Conservation (phyloP, 1,140 invertebrate species). For the Drosophila murphyi region DNA sequence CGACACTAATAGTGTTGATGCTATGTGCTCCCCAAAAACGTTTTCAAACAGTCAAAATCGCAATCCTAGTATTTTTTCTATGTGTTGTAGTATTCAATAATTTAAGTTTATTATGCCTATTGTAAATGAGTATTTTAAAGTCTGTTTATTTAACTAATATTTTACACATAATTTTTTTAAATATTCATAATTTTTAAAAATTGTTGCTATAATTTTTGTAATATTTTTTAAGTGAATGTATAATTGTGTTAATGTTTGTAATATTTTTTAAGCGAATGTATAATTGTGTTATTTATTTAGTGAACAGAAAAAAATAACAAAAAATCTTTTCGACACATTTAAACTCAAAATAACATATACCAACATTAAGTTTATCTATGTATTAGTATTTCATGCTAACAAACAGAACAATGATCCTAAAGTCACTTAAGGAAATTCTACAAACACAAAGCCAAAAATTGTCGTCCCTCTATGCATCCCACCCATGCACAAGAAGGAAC, state of each 20-base stretch:
- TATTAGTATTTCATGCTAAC: neutral
- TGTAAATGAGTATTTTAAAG: conserved; percentile 35
- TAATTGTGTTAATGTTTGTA: neutral
- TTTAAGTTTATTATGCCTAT: conserved; percentile 47
- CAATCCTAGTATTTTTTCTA: conserved; percentile 55
- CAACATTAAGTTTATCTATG: neutral
- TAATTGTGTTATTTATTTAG: too few species aligned
- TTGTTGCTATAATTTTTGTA: conserved; percentile 1
- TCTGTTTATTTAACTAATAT: conserved; percentile 29
- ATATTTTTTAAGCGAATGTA: too few species aligned
- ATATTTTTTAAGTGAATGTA: too few species aligned
- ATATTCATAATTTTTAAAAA: too few species aligned
- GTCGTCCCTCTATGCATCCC: too few species aligned
- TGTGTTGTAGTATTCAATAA: conserved; percentile 78
- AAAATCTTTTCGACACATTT: too few species aligned
- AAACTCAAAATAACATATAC: neutral
- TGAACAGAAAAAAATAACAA: too few species aligned
- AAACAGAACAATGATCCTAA: neutral
- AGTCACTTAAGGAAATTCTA: too few species aligned
- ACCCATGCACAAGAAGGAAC: too few species aligned
- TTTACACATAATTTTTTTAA: neutral
- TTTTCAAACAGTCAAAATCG: conserved; percentile 46
- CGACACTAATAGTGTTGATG: conserved; percentile 67
- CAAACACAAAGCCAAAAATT: too few species aligned
- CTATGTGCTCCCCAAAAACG: conserved; percentile 42